Conservation (phyloP, 2,888 invertebrate genomes). For the Plagodis dolabraria region DNA sequence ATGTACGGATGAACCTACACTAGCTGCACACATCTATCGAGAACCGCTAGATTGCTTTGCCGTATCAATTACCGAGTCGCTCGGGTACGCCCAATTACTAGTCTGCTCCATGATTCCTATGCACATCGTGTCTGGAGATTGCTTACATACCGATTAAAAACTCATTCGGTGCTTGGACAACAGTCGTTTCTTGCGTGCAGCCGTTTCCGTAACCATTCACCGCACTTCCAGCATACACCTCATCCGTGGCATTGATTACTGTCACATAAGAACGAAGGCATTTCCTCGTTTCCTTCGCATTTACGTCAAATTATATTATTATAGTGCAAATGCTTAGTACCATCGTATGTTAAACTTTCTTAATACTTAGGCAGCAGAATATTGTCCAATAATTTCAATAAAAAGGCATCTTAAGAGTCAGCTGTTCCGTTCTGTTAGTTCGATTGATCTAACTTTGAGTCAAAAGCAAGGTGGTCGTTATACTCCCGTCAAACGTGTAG, state of each 20-base stretch:
- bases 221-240: constrained; percentile 14
- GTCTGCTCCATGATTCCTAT: constrained; percentile 77
- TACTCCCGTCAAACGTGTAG: constrained; percentile 16
- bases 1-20: constrained; percentile 58
- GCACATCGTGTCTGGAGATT: constrained; percentile 57
- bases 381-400: no score
- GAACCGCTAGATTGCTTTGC: constrained; percentile 76
- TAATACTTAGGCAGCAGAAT: not conserved
- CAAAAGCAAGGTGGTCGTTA: constrained; percentile 19
- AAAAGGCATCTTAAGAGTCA: no score
- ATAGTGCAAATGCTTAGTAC: not conserved
- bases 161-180: constrained; percentile 31
- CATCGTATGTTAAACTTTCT: not conserved
- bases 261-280: constrained; percentile 16
- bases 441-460: not conserved
- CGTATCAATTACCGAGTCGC: constrained; percentile 80
- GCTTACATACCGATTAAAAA: constrained; percentile 51
- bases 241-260: constrained; percentile 14
- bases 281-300: constrained; percentile 3
- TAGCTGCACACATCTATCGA: constrained; percentile 59
- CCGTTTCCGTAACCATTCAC: constrained; percentile 23
- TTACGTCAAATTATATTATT: not conserved
- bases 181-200: constrained; percentile 26
- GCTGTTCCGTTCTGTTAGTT: no score
- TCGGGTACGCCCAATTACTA: constrained; percentile 80